Base-by-base conservation (phyloP, 2,888 invertebrate genomes). In the Adela reaumurella region DNA sequence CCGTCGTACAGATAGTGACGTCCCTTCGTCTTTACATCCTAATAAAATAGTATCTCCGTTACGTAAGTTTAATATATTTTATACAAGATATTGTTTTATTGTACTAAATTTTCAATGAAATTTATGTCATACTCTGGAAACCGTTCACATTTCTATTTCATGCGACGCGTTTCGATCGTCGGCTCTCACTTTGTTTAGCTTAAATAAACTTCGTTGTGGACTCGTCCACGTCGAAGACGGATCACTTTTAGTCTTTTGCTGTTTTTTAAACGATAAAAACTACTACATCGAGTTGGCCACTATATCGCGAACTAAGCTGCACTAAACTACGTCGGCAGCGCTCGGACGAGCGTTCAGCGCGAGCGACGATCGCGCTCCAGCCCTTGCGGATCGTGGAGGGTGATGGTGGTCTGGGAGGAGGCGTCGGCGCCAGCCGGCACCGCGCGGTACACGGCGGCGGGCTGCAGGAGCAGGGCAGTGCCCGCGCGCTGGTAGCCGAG, bases 351-450 rank as follows among this genome's bases (percentile, higher is more conserved):
- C 43, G 43, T 17, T 17, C 43, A 4, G 5, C 17, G 43, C 43
- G 16, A n/a, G 43, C 16, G 43, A n/a, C n/a, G n/a, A n/a, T n/a
- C n/a, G n/a, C n/a, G n/a, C n/a, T n/a, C n/a, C n/a, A 49, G 42
- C 53, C 53, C 43, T 54, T 55, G 51, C 54, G 53, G 52, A 55
- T 53, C 53, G 61, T 71, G 74, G 51, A 73, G 68, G 28, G 74
- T 74, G 62, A 74, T 70, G 56, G 69, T 70, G 53, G 76, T 74
- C 64, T 76, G 74, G 52, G 73, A 70, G 53, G 65, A 72, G 51
- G 70, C 70, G 28, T 70, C 51, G 43, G 46, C 41, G 24, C 14
- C 43, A n/a, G 46, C 17, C 50, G 52, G 51, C 46, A 56, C 57
- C 50, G 60, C 62, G 56, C 67, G 68, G 61, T 58, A 67, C 57